Percentiles rank a stretch among this genome's conserved stretches.
Conservation (phyloP, 2,113 vertebrate genomes). For the Forbesichthys agassizii region DNA sequence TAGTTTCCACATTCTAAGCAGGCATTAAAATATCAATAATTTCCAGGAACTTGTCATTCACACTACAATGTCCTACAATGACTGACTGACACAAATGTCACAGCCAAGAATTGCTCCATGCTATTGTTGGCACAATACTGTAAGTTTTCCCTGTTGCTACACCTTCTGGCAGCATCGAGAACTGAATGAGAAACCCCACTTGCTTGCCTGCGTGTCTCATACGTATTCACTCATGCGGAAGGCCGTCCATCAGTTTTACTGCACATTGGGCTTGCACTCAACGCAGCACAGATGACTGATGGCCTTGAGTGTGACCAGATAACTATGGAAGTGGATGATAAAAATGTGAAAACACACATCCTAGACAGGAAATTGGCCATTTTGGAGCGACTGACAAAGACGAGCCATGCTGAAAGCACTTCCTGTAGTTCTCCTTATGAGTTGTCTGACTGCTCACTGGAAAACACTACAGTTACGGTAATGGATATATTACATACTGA, state of each 20-base stretch:
- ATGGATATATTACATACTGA: constrained; percentile 51
- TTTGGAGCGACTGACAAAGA: constrained; percentile 70
- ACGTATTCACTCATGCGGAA: constrained; percentile 73
- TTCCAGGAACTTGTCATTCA: not conserved
- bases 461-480: constrained; percentile 43
- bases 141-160: constrained; percentile 45
- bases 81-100: not conserved
- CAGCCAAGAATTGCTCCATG: constrained; percentile 18
- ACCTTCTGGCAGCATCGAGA: constrained; percentile 44
- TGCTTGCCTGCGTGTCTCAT: constrained; percentile 51
- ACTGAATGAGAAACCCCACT: constrained; percentile 53
- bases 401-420: constrained; percentile 55
- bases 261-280: constrained; percentile 68
- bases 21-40: not conserved
- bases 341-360: constrained; percentile 72
- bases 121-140: constrained; percentile 12
- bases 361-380: constrained; percentile 72
- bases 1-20: not conserved
- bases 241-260: constrained; percentile 77
- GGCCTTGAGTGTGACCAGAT: constrained; percentile 64
- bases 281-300: constrained; percentile 68
- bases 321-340: constrained; percentile 69
- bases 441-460: constrained; percentile 34
- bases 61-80: not conserved
- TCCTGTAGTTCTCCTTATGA: constrained; percentile 45